These are phyloP conservation scores for Choloepus hoffmanni DNA, from an alignment of 2,113 vertebrate genomes.

Conservation along the genomic window DNA sequence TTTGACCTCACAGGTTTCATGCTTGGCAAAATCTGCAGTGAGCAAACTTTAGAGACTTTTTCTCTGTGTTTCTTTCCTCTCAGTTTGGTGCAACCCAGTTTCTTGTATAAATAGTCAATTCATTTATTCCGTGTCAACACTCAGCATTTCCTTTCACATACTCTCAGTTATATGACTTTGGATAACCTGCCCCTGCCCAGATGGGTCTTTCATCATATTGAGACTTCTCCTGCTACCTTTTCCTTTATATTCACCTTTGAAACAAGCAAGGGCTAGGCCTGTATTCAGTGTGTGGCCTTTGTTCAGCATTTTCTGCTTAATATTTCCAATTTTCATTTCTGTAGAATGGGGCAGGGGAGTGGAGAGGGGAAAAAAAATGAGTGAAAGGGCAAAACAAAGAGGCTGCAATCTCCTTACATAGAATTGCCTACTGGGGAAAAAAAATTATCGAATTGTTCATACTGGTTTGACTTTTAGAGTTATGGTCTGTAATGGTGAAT, in stretches of 20 bases:
- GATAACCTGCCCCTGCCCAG: neutral
- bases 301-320: neutral
- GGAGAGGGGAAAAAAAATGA: constrained; percentile 1
- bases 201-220: neutral
- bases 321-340: constrained; percentile 13
- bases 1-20: neutral
- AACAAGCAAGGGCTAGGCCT: neutral
- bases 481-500: neutral
- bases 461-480: constrained; percentile 1
- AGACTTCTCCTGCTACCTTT: neutral
- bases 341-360: neutral
- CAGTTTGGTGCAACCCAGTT: neutral
- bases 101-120: neutral
- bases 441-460: neutral
- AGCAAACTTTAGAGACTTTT: neutral
- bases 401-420: neutral
- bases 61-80: neutral
- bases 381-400: neutral
- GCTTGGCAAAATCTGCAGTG: neutral
- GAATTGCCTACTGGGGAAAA: neutral
- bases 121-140: neutral
- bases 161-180: neutral
- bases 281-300: neutral
- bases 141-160: neutral
- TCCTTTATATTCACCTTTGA: constrained; percentile 5